Percentiles rank a stretch among this genome's conserved stretches.
Evolutionary conservation across 1,140 invertebrate species (phyloP).

Genomic region (Neodiprion virginianus): DNA sequence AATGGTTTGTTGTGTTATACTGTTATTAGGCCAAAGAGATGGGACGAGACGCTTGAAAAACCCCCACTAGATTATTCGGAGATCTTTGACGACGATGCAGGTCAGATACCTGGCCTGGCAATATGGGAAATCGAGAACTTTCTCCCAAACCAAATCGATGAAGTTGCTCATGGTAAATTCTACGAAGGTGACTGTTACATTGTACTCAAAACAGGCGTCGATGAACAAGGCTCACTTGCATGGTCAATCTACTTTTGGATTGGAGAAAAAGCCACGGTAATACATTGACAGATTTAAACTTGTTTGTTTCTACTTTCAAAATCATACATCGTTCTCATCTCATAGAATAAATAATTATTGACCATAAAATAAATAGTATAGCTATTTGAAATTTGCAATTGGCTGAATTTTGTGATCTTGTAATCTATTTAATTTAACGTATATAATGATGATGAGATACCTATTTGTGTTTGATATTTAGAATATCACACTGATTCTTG

Average conservation of each 20-base stretch:
- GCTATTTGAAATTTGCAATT: conserved; percentile 17
- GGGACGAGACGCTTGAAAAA: conserved; percentile 94
- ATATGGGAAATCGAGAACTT: conserved; percentile 99
- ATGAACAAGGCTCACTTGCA: conserved; percentile 83
- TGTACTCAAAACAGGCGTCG: conserved; percentile 88
- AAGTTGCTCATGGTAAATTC: conserved; percentile 95
- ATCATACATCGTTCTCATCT: conserved; percentile 10
- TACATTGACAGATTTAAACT: conserved; percentile 46
- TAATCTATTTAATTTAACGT: conserved; percentile 18
- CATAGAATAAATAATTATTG: conserved; percentile 13
- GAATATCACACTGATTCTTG: neutral
- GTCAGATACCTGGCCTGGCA: conserved; percentile 85
- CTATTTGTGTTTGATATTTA: conserved; percentile 17
- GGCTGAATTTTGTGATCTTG: conserved; percentile 9
- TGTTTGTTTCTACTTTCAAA: neutral
- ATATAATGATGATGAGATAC: neutral
- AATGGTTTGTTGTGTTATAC: neutral
- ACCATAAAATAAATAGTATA: conserved; percentile 16
- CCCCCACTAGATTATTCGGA: conserved; percentile 98
- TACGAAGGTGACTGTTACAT: conserved; percentile 99
- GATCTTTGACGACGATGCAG: conserved; percentile 98
- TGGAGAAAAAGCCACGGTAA: conserved; percentile 90
- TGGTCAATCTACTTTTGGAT: conserved; percentile 99
- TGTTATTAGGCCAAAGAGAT: conserved; percentile 76
- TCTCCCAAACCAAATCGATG: conserved; percentile 90